Evolutionary conservation across 2,888 invertebrate species (phyloP).

Genomic region (Miltochrista miniata): DNA sequence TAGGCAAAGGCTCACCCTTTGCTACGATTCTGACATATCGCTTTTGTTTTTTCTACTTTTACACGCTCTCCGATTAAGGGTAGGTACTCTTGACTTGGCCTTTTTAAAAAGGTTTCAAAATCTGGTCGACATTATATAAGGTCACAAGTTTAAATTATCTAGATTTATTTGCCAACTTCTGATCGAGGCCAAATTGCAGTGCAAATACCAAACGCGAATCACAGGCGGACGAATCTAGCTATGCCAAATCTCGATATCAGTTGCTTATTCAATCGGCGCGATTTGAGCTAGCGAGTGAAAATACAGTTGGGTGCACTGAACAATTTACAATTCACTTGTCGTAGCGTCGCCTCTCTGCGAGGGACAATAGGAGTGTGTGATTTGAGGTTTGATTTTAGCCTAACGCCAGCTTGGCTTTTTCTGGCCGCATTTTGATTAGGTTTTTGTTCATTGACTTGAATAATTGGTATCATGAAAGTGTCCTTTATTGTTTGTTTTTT

Average conservation of each 20-base stretch:
- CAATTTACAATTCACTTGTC: constrained; percentile 71
- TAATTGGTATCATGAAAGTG: constrained; percentile 1
- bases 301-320: constrained; percentile 62
- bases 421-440: constrained; percentile 19
- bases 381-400: constrained; percentile 50
- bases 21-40: too few relatives aligned
- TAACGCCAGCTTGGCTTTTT: constrained; percentile 28
- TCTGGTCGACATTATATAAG: background rate
- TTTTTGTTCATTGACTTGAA: constrained; percentile 17
- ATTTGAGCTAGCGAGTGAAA: constrained; percentile 59
- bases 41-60: too few relatives aligned
- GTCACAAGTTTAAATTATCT: too few relatives aligned
- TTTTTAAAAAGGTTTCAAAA: too few relatives aligned
- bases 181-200: constrained; percentile 25
- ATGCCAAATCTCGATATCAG: constrained; percentile 61
- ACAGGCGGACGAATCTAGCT: constrained; percentile 29
- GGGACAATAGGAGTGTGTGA: constrained; percentile 47
- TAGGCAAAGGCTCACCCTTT: too few relatives aligned
- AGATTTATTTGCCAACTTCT: constrained; percentile 1
- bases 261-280: constrained; percentile 73
- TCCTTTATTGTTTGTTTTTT: too few relatives aligned
- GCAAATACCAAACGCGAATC: constrained; percentile 32
- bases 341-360: constrained; percentile 27
- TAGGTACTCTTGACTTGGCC: too few relatives aligned
- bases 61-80: too few relatives aligned